A percentile compares a stretch with the other conserved stretches of the same genome.
Conservation (phyloP, 2,113 vertebrate genomes). For the Sapayoa aenigma region DNA sequence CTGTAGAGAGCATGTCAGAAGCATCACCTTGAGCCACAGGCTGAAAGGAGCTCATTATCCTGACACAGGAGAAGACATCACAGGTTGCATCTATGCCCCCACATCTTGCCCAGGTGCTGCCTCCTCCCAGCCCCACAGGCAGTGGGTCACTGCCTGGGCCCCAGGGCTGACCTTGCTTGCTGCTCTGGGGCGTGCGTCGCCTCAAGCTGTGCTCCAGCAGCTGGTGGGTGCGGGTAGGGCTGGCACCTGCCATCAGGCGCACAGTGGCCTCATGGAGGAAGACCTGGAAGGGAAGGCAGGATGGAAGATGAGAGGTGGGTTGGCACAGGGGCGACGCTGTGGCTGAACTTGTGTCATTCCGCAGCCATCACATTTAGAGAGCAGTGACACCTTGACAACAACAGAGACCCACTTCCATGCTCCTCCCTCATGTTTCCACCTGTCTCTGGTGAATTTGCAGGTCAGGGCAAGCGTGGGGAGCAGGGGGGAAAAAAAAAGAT, state of each 20-base stretch:
- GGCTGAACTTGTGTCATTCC: background rate
- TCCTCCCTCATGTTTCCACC: background rate
- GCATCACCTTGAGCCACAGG: background rate
- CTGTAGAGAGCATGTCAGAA: background rate
- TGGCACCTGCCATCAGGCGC: slow-evolving; percentile 96
- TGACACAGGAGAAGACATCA: background rate
- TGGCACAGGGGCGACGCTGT: fast-evolving
- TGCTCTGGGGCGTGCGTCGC: slow-evolving; percentile 71
- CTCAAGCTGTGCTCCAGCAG: slow-evolving; percentile 94
- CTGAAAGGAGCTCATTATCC: background rate
- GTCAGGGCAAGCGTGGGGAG: background rate
- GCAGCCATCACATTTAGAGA: background rate
- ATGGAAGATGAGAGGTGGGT: background rate
- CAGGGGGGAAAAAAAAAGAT: background rate
- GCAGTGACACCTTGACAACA: background rate
- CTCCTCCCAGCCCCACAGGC: background rate
- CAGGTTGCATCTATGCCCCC: background rate
- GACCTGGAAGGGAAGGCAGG: slow-evolving; percentile 73
- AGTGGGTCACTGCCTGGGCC: fast-evolving
- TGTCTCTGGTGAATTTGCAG: background rate
- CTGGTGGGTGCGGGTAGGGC: slow-evolving; percentile 96
- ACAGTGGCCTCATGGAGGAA: slow-evolving; percentile 97
- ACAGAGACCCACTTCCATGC: background rate
- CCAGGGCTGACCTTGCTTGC: slow-evolving; percentile 66
- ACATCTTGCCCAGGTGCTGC: background rate